phyloP scores from a whole-genome alignment of 1,140 invertebrate species.

The Ericerus pela region DNA sequence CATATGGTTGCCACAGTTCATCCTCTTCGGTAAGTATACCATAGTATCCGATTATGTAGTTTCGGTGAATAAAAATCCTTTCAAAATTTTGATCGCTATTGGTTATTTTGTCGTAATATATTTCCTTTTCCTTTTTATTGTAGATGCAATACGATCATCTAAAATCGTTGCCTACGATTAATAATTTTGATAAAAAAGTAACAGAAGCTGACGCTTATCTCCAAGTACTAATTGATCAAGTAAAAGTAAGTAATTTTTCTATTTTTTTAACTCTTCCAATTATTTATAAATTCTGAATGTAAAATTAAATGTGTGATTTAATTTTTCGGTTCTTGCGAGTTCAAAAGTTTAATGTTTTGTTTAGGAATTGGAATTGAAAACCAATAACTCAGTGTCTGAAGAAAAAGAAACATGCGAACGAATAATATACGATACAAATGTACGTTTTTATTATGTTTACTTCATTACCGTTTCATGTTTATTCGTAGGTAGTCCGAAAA shows the following conservation, averaged over 20 bases:
- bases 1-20: slow-evolving; percentile 31
- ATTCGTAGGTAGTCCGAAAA: slow-evolving; percentile 16
- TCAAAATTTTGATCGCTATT: not conserved
- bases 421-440: not conserved
- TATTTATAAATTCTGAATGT: not conserved
- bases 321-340: not conserved
- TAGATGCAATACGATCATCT: slow-evolving; percentile 42
- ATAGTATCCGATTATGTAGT: too few relatives aligned
- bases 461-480: slow-evolving; percentile 22
- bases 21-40: not conserved
- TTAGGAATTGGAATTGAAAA: not conserved
- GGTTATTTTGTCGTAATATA: not conserved
- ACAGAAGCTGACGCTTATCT: slow-evolving; percentile 91
- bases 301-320: not conserved
- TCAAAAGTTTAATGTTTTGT: not conserved
- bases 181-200: slow-evolving; percentile 79
- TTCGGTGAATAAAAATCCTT: too few relatives aligned
- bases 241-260: slow-evolving; percentile 41
- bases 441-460: slow-evolving; percentile 29
- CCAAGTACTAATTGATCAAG: slow-evolving; percentile 89
- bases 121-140: slow-evolving; percentile 16
- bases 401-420: slow-evolving; percentile 6
- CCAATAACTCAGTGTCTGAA: not conserved
- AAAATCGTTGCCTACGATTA: slow-evolving; percentile 43
- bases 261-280: not conserved